Conservation (phyloP, 2,113 vertebrate genomes). For the Isurus oxyrinchus region DNA sequence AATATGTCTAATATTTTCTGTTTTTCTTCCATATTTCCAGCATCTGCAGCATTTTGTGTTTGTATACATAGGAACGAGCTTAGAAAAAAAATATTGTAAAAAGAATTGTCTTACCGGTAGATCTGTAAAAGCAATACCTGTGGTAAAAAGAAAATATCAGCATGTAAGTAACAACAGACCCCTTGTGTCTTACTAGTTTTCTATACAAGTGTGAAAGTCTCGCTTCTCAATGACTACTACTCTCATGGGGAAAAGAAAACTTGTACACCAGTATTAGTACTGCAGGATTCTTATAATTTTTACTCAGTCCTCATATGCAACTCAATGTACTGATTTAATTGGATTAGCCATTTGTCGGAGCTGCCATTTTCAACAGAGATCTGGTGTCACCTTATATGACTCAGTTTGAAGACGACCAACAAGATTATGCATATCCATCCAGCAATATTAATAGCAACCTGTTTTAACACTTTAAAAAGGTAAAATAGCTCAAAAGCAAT, state of each 20-base stretch:
- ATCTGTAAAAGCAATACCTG: slow-evolving; percentile 72
- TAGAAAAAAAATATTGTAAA: neutral
- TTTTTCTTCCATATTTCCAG: no score
- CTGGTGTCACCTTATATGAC: neutral
- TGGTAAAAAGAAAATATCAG: slow-evolving; percentile 47
- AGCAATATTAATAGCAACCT: neutral
- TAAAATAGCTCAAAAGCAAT: neutral
- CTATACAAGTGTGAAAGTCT: neutral
- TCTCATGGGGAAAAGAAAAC: neutral
- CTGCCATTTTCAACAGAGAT: neutral
- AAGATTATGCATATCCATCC: neutral
- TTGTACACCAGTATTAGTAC: neutral
- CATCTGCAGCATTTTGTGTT: neutral
- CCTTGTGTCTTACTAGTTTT: slow-evolving; percentile 33
- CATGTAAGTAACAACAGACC: slow-evolving; percentile 34
- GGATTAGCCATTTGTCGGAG: neutral
- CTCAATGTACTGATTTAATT: neutral
- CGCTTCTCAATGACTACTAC: neutral
- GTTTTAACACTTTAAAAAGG: neutral
- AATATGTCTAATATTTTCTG: no score
- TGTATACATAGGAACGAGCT: neutral
- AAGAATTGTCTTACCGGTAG: slow-evolving; percentile 61
- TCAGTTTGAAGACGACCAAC: neutral
- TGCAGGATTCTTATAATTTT: neutral
- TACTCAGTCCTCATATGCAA: neutral